phyloP scores from a whole-genome alignment of 2,113 vertebrate species.

The Heliornis fulica region DNA sequence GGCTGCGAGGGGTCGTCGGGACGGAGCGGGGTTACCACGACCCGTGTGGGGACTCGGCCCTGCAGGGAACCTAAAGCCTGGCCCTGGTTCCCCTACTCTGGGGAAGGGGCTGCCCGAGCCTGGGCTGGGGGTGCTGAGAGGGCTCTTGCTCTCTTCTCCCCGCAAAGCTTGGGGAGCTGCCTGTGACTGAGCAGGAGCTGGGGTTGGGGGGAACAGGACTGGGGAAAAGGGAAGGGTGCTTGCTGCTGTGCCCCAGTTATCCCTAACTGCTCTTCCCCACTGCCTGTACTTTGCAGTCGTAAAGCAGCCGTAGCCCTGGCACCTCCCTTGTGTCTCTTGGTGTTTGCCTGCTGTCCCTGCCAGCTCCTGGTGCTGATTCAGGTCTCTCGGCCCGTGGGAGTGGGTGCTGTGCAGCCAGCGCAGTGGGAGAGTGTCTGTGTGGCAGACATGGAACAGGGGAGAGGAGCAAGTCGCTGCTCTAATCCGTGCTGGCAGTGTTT shows the following conservation, averaged over 20 bases:
- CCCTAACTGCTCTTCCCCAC: not conserved
- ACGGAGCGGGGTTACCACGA: fast-evolving
- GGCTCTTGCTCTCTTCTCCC: not conserved
- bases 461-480: fast-evolving
- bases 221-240: fast-evolving
- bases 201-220: fast-evolving
- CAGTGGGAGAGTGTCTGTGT: fast-evolving
- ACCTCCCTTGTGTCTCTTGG: not conserved
- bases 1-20: fast-evolving
- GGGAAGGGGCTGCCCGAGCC: fast-evolving
- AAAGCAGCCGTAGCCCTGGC: not conserved
- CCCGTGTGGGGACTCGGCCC: fast-evolving
- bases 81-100: fast-evolving
- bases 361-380: not conserved
- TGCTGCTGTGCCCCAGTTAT: not conserved
- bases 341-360: not conserved
- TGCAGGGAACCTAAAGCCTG: fast-evolving
- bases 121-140: not conserved
- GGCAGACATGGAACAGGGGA: fast-evolving
- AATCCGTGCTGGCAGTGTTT: not conserved
- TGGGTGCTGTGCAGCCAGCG: fast-evolving
- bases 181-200: not conserved
- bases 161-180: not conserved
- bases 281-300: fast-evolving
- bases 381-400: not conserved